A percentile compares a stretch with the other conserved stretches of the same genome.
Conservation (phyloP, 2,888 invertebrate genomes). For the Epinotia ramella region DNA sequence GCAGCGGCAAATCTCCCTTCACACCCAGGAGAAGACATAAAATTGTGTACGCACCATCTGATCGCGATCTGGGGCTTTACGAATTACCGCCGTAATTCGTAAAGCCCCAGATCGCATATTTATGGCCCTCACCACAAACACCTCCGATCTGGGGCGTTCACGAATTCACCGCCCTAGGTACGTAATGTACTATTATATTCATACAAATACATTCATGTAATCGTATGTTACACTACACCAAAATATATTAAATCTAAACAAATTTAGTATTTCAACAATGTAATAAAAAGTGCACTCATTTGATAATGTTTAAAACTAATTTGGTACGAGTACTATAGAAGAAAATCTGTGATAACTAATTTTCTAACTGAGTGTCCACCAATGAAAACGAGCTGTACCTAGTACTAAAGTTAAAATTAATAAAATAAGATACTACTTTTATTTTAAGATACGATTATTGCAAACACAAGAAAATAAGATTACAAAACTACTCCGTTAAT, state of each 20-base stretch:
- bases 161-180: too few relatives aligned
- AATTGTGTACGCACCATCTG: too few relatives aligned
- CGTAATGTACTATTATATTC: too few relatives aligned
- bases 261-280: background rate
- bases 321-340: background rate
- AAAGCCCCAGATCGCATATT: too few relatives aligned
- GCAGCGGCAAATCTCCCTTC: too few relatives aligned
- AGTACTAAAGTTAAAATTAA: background rate
- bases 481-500: background rate
- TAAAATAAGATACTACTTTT: background rate
- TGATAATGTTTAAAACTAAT: background rate
- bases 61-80: too few relatives aligned
- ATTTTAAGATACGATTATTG: background rate
- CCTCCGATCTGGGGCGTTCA: too few relatives aligned
- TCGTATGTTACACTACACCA: background rate
- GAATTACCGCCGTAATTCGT: too few relatives aligned
- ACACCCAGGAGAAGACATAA: too few relatives aligned
- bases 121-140: too few relatives aligned
- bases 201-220: too few relatives aligned
- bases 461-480: background rate
- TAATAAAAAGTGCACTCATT: constrained; percentile 10
- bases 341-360: constrained; percentile 21
- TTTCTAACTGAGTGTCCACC: constrained; percentile 52
- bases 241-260: background rate
- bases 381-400: constrained; percentile 10